Percentiles rank a stretch among this genome's conserved stretches.
phyloP scores from a whole-genome alignment of 2,113 vertebrate genomes.

The Pelusios castaneus region DNA sequence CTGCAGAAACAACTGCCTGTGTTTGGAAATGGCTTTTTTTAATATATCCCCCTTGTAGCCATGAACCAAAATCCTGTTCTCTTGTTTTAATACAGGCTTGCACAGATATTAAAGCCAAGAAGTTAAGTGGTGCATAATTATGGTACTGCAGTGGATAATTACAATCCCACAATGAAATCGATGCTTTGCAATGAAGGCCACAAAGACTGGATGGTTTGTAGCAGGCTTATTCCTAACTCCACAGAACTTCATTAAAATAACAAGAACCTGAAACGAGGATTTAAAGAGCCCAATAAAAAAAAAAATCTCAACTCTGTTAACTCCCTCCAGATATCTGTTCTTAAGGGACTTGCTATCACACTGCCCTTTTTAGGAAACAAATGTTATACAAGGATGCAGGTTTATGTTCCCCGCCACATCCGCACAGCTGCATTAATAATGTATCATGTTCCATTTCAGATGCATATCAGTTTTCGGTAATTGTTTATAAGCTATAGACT shows the following conservation, averaged over 20 bases:
- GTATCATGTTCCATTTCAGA: background rate
- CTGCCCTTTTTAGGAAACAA: background rate
- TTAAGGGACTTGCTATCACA: fast-evolving
- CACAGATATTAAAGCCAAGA: conserved; percentile 64
- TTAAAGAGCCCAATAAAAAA: background rate
- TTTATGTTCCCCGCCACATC: background rate
- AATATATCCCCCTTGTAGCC: background rate
- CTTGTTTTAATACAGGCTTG: conserved; percentile 25
- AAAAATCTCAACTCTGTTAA: fast-evolving
- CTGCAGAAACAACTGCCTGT: background rate
- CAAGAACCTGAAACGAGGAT: background rate
- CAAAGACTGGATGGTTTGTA: conserved; percentile 41
- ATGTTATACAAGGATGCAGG: fast-evolving
- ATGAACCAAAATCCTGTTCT: conserved; percentile 27
- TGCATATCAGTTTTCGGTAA: conserved; percentile 7
- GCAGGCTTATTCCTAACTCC: background rate
- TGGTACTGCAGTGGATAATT: conserved; percentile 74
- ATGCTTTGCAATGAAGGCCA: conserved; percentile 45
- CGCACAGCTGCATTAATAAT: conserved; percentile 56
- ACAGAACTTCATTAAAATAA: fast-evolving
- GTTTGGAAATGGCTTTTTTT: background rate
- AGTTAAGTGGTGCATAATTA: conserved; percentile 75
- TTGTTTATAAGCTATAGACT: conserved; percentile 3
- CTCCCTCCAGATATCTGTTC: fast-evolving
- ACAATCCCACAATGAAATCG: conserved; percentile 73